phyloP scores from a whole-genome alignment of 2,888 invertebrate species.

The Poecilus cupreus region DNA sequence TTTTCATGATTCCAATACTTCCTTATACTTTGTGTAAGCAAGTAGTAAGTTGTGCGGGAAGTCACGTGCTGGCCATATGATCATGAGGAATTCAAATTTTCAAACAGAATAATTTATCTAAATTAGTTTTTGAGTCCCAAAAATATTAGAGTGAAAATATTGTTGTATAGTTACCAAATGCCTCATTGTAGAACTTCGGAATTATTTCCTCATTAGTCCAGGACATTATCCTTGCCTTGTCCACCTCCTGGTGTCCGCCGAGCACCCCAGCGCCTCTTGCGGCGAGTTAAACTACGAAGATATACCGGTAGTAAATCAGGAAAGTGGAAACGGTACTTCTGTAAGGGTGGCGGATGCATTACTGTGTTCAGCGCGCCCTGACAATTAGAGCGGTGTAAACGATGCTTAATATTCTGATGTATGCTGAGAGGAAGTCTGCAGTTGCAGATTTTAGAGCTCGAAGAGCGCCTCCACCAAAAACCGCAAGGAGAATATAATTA shows the following conservation, averaged over 20 bases:
- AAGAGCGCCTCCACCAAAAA: background rate
- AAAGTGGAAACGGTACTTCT: background rate
- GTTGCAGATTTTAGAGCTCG: background rate
- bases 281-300: background rate
- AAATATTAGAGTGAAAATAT: too few species aligned
- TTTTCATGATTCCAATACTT: too few species aligned
- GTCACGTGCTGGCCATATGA: too few species aligned
- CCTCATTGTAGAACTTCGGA: too few species aligned
- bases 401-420: background rate
- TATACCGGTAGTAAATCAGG: conserved; percentile 37
- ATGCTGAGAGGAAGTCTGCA: background rate
- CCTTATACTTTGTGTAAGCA: too few species aligned
- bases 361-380: background rate
- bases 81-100: too few species aligned
- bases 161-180: too few species aligned
- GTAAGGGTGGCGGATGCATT: background rate
- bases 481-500: too few species aligned
- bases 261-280: background rate
- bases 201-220: too few species aligned
- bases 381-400: background rate
- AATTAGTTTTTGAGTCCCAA: too few species aligned
- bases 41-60: too few species aligned
- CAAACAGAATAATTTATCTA: too few species aligned
- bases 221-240: background rate
- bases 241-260: background rate